Base-by-base conservation (phyloP, 2,113 vertebrate species). In the Thunnus maccoyii region DNA sequence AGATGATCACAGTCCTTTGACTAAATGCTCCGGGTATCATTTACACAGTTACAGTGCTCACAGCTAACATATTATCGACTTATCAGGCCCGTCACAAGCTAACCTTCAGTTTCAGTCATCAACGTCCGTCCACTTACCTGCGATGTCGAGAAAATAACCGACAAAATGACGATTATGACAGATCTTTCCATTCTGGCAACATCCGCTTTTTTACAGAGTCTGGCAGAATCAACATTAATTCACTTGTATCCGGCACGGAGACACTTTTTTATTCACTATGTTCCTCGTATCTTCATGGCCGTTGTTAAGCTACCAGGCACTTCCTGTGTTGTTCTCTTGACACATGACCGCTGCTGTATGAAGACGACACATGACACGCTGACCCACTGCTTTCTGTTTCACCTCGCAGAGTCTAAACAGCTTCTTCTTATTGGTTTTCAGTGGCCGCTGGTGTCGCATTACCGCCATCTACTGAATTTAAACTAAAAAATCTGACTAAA, bases 61-160 rank as follows among this genome's bases (percentile, higher is more conserved):
- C 1, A 58, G 57, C 27, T 1, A 27, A 32, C 20, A 32, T 60
- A 32, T n/a, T 12, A 36, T 1, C 10, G 7, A 17, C 14, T 7
- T 27, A 14, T 48, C 32, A 12, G 69, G 79, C 68, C 72, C 55
- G 54, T 47, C 30, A 13, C 11, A 15, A n/a, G 70, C 77, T 55
- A 66, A 48, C 56, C 2, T 32, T 7, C 25, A 47, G 16, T 74
- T 65, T 70, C 20, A 58, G 22, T 86, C 60, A 12, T 32, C 22
- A 20, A 3, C 20, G 17, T 27, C 11, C 18, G n/a, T 44, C 0
- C 52, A 89, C 90, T 91, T 69, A 95, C 94, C 93, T 75, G 57
- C n/a, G 83, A 83, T 5, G 64, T 73, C 4, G 81, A 30, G 58
- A 88, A 71, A 52, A 92, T 9, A 5, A 87, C 20, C 10, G 67